These are phyloP conservation scores for Phaenicophaeus curvirostris DNA, from an alignment of 2,797 vertebrate species.

Conservation along the genomic window DNA sequence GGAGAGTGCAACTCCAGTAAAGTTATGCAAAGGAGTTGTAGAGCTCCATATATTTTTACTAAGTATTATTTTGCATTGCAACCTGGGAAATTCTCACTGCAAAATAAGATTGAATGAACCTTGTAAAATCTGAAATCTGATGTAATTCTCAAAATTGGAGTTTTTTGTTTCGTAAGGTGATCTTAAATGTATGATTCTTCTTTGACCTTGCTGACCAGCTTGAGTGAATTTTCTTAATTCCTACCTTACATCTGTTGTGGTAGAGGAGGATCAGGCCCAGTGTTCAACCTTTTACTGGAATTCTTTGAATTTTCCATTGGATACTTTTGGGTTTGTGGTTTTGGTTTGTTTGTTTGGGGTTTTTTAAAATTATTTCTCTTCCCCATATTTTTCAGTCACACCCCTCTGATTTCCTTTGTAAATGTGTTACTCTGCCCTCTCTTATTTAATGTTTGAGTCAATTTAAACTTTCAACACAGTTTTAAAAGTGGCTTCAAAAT, in stretches of 20 bases:
- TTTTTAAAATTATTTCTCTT: not conserved
- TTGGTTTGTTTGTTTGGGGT: not conserved
- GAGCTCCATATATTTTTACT: constrained; percentile 61
- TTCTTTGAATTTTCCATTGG: not conserved
- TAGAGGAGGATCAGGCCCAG: not conserved
- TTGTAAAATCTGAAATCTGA: not conserved
- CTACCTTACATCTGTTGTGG: not conserved
- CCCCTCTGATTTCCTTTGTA: not conserved
- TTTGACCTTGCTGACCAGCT: constrained; percentile 22
- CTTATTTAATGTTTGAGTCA: not conserved
- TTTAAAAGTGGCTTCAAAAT: constrained; percentile 1
- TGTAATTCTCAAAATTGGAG: constrained; percentile 24
- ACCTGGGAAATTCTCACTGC: constrained; percentile 26
- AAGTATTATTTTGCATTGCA: constrained; percentile 41
- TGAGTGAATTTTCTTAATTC: not conserved
- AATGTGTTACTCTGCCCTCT: not conserved
- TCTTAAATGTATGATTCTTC: not conserved
- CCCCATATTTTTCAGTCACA: not conserved
- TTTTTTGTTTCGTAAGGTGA: constrained; percentile 34
- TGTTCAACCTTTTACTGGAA: not conserved
- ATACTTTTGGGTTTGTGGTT: not conserved
- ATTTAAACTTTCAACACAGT: not conserved
- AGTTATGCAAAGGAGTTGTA: constrained; percentile 64
- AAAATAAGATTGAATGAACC: constrained; percentile 10
- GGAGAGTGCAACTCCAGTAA: constrained; percentile 59